Evolutionary conservation across 2,888 invertebrate genomes (phyloP), one percentile per base, ranked within the genome.

Genomic region (Xestia sexstrigata): DNA sequence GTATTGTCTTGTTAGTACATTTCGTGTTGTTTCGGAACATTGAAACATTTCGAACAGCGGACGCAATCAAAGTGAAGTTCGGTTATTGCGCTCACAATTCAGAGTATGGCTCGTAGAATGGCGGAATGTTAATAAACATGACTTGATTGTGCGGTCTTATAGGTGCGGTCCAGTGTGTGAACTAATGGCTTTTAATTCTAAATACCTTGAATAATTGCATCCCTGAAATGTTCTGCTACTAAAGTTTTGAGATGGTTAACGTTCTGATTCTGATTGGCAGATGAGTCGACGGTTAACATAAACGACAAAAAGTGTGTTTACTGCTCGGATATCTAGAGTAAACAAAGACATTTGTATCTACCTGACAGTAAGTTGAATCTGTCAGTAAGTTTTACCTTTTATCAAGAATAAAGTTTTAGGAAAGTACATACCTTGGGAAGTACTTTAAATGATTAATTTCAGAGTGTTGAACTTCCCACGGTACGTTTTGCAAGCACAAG

Each of bases 61-160:
- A 75, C 39, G 58, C 67, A 70, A 78, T 75, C 70, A 66, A 72
- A 70, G 55, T 63, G 35, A 7, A 63, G 26, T 72, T 66, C 23
- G 39, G 52, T 70, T 84, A 75, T 70, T 74, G 77, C 47, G 35
- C 78, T 73, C 55, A 71, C 35, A 80, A 63, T 71, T 70, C 63
- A 55, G 60, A 69, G 9, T 35, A 42, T 47, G 58, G n/a, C 23
- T 39, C 26, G 67, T 39, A 58, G 35, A 69, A 69, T 58, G 23
- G 49, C 4, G 45, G 15, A 58, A 70, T 45, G 66, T 70, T 75
- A n/a, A 55, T 76, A 65, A 30, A 63, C 4, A 26, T 69, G 30
- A 15, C 49, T 76, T 70, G 26, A 70, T 80, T 72, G 35, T 39
- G 15, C 20, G 66, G 30, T 62, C 20, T 5, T n/a, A n/a, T n/a